phyloP scores from a whole-genome alignment of 1,140 invertebrate species.

The Radopholus similis region DNA sequence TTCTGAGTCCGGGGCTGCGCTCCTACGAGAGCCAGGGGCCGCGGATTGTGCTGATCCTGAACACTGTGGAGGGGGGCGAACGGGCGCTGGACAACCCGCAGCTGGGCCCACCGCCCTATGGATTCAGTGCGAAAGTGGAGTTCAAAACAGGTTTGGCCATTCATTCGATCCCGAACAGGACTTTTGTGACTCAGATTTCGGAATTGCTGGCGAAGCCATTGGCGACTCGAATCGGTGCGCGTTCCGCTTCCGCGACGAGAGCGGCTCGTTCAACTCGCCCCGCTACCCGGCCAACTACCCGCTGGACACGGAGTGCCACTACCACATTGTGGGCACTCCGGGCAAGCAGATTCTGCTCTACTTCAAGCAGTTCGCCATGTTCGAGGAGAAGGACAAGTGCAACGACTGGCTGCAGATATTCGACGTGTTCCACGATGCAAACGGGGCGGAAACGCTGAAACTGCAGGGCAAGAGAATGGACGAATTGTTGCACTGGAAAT shows the following conservation, averaged over 20 bases:
- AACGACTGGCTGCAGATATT: conserved; percentile 57
- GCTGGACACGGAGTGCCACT: conserved; percentile 55
- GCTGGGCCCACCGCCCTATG: conserved; percentile 4
- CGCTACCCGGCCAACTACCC: conserved; percentile 58
- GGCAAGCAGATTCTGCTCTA: conserved; percentile 52
- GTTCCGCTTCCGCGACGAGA: conserved; percentile 43
- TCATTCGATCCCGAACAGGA: background rate
- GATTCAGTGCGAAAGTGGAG: conserved; percentile 51
- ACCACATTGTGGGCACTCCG: conserved; percentile 40
- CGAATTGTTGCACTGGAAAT: background rate
- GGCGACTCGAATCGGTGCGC: conserved; percentile 54
- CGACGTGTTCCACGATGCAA: conserved; percentile 44
- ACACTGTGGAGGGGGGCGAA: no score
- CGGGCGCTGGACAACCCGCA: background rate
- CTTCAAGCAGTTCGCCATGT: conserved; percentile 58
- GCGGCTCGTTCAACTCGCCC: conserved; percentile 56
- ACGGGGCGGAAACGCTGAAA: conserved; percentile 42
- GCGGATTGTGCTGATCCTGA: conserved; percentile 54
- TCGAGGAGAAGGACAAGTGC: conserved; percentile 46
- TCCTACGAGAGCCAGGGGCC: conserved; percentile 45
- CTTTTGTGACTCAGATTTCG: conserved; percentile 42
- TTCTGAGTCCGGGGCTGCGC: conserved; percentile 18
- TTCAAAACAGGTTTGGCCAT: conserved; percentile 48
- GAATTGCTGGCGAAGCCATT: conserved; percentile 52
- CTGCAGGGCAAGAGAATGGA: conserved; percentile 38